Evolutionary conservation across 2,797 vertebrate species (phyloP).

Genomic region (Hydrolagus colliei): DNA sequence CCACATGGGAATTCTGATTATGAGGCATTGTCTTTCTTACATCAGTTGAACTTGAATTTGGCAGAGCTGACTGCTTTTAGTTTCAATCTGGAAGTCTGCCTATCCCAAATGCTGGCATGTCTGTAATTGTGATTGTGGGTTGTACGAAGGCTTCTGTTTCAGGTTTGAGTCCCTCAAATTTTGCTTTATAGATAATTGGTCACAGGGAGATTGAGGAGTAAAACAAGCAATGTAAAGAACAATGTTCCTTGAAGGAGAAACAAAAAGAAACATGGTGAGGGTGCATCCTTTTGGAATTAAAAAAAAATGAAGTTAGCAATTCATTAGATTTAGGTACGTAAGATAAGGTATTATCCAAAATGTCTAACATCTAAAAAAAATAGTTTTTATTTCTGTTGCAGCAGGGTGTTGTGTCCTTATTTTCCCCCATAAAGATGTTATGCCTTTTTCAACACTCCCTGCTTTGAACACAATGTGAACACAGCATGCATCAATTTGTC

Average conservation of each 20-base stretch:
- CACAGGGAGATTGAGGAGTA: not conserved
- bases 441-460: constrained; percentile 23
- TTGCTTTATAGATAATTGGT: constrained; percentile 13
- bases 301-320: not conserved
- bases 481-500: constrained; percentile 11
- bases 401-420: not conserved
- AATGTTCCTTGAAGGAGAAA: not conserved
- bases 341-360: not conserved
- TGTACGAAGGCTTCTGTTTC: constrained; percentile 29
- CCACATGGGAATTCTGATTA: constrained; percentile 28
- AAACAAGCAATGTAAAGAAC: not conserved
- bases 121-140: constrained; percentile 12
- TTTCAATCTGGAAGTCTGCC: constrained; percentile 29
- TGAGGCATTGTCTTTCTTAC: constrained; percentile 18
- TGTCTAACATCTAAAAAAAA: not conserved
- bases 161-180: constrained; percentile 22
- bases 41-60: constrained; percentile 19
- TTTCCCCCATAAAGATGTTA: not conserved
- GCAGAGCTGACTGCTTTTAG: constrained; percentile 10
- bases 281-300: not conserved
- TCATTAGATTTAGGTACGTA: not conserved
- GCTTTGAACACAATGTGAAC: constrained; percentile 17
- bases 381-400: constrained; percentile 16
- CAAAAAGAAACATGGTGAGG: not conserved
- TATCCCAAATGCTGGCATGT: constrained; percentile 17